Base-by-base conservation (phyloP, 2,888 invertebrate species). In the Allygus modestus region DNA sequence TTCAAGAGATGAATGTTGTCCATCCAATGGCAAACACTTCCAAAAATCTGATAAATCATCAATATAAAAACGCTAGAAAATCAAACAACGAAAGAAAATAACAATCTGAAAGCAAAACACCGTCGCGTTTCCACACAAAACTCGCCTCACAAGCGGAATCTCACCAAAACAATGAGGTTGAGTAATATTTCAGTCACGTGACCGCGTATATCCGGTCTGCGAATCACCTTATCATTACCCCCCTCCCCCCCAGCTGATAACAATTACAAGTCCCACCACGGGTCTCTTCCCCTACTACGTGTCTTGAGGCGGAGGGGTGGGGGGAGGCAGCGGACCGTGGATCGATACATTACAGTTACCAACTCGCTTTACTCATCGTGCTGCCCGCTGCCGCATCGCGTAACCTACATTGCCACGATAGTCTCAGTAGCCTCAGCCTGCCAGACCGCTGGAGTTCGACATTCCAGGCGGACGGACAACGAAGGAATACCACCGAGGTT, bases 281-380 rank as follows among this genome's bases (percentile, higher is more conserved):
- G n/a, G 15, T 15, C 23, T 15, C 54, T 20, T 11, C 54, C 54
- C 4, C 54, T 46, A 11, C 46, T 11, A 46, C 17, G 46, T 46
- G 46, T 11, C 46, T 11, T 17, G 51, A 17, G n/a, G 51, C 9
- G 51, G 51, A 51, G n/a, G 51, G 51, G 54, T 23, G 23, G 54
- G 11, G 23, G 54, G 11, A 54, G 23, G 9, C 51, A 17, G 51
- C 51, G n/a, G 20, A 23, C 54, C 9, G 15, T 54, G 20, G 23
- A 54, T 54, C 54, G 54, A 54, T 54, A 54, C 46, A 46, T n/a
- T n/a, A n/a, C 54, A 54, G 54, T 54, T 54, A 54, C 54, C 23
- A 15, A 54, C 15, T 15, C 12, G 37, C 17, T 46, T 4, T 7
- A 54, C 54, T 15, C 51, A 51, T 11, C 51, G n/a, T 2, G 15